Percentiles rank a stretch among this genome's conserved stretches.
These are phyloP conservation scores for Thunnus thynnus DNA, from an alignment of 2,113 vertebrate species.

Conservation along the genomic window DNA sequence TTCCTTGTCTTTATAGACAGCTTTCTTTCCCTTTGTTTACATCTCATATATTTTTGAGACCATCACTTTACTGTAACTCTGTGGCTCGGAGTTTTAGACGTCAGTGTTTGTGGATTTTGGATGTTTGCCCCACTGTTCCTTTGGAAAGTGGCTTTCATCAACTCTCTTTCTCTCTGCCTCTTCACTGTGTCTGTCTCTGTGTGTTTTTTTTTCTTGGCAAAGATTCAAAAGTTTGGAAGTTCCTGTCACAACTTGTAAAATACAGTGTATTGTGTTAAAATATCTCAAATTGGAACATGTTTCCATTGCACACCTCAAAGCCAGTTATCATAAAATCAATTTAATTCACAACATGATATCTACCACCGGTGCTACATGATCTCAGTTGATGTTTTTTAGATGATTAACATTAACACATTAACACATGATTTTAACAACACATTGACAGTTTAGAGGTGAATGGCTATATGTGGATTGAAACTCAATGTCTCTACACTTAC, in stretches of 20 bases:
- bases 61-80: not conserved
- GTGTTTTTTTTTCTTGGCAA: slow-evolving; percentile 1
- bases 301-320: not conserved
- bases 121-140: slow-evolving; percentile 20
- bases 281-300: not conserved
- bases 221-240: slow-evolving; percentile 1
- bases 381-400: not conserved
- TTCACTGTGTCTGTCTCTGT: not conserved
- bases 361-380: too few relatives aligned
- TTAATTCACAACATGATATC: not conserved
- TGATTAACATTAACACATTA: too few relatives aligned
- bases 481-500: too few relatives aligned
- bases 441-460: not conserved
- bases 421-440: not conserved
- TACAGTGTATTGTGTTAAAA: slow-evolving; percentile 2
- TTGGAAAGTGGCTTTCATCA: slow-evolving; percentile 34
- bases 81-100: slow-evolving; percentile 20
- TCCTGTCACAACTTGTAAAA: not conserved
- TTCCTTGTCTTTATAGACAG: not conserved
- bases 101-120: slow-evolving; percentile 50
- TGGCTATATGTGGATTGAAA: too few relatives aligned
- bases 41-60: slow-evolving; percentile 28
- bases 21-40: slow-evolving; percentile 31
- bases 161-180: not conserved
- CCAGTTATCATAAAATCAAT: not conserved